phyloP scores from a whole-genome alignment of 2,113 vertebrate genomes.

The Ancistrus triradiatus region DNA sequence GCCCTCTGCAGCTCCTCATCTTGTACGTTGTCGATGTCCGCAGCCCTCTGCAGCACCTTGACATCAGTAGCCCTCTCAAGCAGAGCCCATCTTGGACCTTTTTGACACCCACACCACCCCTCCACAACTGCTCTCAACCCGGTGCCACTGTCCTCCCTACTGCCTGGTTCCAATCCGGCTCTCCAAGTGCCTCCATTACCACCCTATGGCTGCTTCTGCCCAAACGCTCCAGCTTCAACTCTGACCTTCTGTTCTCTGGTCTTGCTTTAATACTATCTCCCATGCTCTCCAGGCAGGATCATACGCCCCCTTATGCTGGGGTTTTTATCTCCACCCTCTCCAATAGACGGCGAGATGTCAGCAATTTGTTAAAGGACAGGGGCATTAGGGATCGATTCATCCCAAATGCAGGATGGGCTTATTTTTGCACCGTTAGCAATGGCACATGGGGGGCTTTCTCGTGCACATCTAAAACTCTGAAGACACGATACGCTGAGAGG shows the following conservation, averaged over 20 bases:
- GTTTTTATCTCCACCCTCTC: slow-evolving; percentile 39
- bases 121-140: not conserved
- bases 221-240: not conserved
- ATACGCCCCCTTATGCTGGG: slow-evolving; percentile 29
- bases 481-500: too few relatives aligned
- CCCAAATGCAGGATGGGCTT: slow-evolving; percentile 68
- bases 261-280: not conserved
- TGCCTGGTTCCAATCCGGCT: slow-evolving; percentile 25
- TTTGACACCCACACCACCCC: not conserved
- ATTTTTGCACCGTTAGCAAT: slow-evolving; percentile 81
- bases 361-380: slow-evolving; percentile 77
- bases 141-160: not conserved
- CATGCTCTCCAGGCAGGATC: not conserved
- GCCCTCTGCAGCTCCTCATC: too few relatives aligned
- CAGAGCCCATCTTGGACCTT: not conserved
- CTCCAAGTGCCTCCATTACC: slow-evolving; percentile 45
- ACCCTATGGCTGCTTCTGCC: slow-evolving; percentile 6
- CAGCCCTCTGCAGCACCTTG: too few relatives aligned
- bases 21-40: too few relatives aligned
- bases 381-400: slow-evolving; percentile 75
- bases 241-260: slow-evolving; percentile 20
- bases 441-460: too few relatives aligned
- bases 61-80: too few relatives aligned
- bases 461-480: too few relatives aligned
- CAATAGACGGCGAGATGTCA: slow-evolving; percentile 80